phyloP scores from a whole-genome alignment of 2,888 invertebrate genomes.

The Brachynemurus nebulosus region DNA sequence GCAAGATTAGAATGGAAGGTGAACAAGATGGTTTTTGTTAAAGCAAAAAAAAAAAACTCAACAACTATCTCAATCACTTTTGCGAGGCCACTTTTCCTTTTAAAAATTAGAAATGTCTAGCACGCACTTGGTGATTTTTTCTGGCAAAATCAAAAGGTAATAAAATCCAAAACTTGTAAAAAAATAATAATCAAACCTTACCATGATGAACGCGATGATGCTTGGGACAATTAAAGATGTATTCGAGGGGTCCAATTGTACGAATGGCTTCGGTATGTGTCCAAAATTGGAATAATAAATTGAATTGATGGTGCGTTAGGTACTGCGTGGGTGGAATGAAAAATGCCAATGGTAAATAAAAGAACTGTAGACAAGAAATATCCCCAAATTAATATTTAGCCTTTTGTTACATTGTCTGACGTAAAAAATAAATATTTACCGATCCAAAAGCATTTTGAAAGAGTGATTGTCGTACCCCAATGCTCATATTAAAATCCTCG shows the following conservation, averaged over 20 bases:
- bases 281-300: conserved; percentile 86
- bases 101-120: no score
- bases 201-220: conserved; percentile 81
- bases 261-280: conserved; percentile 77
- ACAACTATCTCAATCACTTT: no score
- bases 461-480: conserved; percentile 67
- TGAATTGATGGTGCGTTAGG: conserved; percentile 77
- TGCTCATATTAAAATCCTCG: conserved; percentile 77
- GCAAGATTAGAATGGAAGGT: no score
- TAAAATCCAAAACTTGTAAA: no score
- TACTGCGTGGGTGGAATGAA: conserved; percentile 67
- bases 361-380: conserved; percentile 40
- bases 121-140: no score
- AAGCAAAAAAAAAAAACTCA: no score
- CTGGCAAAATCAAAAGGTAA: no score
- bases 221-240: conserved; percentile 75
- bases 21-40: no score
- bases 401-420: no score
- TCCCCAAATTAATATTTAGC: no score
- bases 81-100: no score
- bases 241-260: conserved; percentile 72
- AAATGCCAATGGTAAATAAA: conserved; percentile 59
- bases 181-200: no score
- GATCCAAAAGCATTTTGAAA: conserved; percentile 70
- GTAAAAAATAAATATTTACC: conserved; percentile 43